Base-by-base conservation (phyloP, 2,888 invertebrate species). In the Sipha maydis region DNA sequence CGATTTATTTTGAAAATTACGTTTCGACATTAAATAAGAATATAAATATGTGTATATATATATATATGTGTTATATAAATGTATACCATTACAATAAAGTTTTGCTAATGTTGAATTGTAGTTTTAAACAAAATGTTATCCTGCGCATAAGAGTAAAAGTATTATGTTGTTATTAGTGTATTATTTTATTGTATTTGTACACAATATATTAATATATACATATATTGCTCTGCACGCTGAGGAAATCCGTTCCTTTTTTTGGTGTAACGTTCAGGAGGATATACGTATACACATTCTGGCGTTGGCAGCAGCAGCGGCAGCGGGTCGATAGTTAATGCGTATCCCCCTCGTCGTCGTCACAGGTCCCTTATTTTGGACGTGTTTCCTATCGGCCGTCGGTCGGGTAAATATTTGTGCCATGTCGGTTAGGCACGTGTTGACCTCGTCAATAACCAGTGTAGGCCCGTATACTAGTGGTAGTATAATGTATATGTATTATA, bases 241-340 rank as follows among this genome's bases (percentile, higher is more conserved):
- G 38, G 38, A 80, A 41, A 41, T 80, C 61, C 19, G n/a, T 67
- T 69, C 67, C n/a, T 67, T 80, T 80, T n/a, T 80, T 80, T 11
- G 83, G 73, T 54, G 73, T 56, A 83, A 73, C 75, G 28, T 75
- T n/a, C 8, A 9, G 83, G 75, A 61, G 83, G 75, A 41, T 83
- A 83, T 48, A 48, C 14, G 2, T 2, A 14, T 48, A 48, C 54
- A 34, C 83, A 38, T 75, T 34, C 71, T 61, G 84, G 76, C 28
- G 75, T 83, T 83, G 56, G 73, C 73, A 75, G 83, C 48, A 41
- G 56, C 83, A 21, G 56, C 38, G 56, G 61, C 84, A 31, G 61
- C 84, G 76, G 84, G 84, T 85, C 84, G 84, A 85, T 85, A 85
- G 61, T 84, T 76, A 76, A 77, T 41, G 76, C 76, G 56, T 75